Evolutionary conservation across 2,797 vertebrate genomes (phyloP), one percentile per base, ranked within the genome.

Genomic region (Aphelocoma californica): DNA sequence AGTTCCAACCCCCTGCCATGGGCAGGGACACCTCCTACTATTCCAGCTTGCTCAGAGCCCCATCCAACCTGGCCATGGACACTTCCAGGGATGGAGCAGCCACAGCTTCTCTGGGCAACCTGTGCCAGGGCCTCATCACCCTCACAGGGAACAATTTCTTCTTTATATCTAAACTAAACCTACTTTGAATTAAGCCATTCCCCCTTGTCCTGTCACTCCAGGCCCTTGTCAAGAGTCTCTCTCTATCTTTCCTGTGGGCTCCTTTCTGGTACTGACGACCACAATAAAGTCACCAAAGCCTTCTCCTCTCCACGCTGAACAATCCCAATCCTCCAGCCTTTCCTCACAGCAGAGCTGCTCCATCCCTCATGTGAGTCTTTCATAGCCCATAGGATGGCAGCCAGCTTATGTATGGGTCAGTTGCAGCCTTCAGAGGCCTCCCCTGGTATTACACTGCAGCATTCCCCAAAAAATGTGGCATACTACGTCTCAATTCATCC

Each of bases 381-480:
- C 54, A 31, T 7, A 50, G 56, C 10, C 51, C 7, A 1, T 12
- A 32, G 10, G n/a, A 50, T 9, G 29, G 53, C 31, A 85, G 50
- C 45, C 19, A 44, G 18, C 25, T 45, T 29, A 31, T n/a, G 11
- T 18, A 28, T 14, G 12, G 34, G 20, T 14, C 62, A 32, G 28
- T 28, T 75, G 12, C 54, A 92, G 44, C 34, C 38, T 83, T 74
- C 5, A 50, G 31, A 65, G 26, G 31, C 50, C 62, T 88, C n/a
- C 5, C 44, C 40, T 48, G 42, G 2, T 70, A 17, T 23, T 45
- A 50, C 8, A 83, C 5, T 44, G 14, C 36, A 36, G 34, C 73
- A 69, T 81, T 77, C 23, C 38, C 50, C 56, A 13, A 3, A 21
- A 19, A 61, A 45, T 0, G 0, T 28, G 47, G 70, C n/a, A 66